phyloP scores from a whole-genome alignment of 2,888 invertebrate genomes.

The Dryococelus australis region DNA sequence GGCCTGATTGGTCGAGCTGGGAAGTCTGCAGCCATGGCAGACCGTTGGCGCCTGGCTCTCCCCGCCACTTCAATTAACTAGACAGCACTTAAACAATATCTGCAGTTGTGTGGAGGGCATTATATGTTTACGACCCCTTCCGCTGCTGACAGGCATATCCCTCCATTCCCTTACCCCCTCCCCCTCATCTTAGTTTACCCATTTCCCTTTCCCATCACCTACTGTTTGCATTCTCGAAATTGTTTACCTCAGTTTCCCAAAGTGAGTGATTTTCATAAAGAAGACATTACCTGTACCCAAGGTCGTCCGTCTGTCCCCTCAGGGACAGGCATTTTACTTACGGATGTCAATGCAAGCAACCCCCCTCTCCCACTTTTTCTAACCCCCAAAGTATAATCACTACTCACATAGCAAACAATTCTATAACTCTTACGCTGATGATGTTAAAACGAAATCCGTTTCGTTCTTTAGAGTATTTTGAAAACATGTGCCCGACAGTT shows the following conservation, averaged over 20 bases:
- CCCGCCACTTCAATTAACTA: conserved; percentile 9
- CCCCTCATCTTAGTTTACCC: too few species aligned
- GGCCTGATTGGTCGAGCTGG: background rate
- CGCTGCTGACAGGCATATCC: too few species aligned
- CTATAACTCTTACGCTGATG: background rate
- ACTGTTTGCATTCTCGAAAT: conserved; percentile 9
- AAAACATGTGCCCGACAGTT: too few species aligned
- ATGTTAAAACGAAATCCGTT: background rate
- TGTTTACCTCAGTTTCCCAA: background rate
- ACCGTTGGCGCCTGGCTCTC: background rate
- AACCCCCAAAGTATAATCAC: background rate
- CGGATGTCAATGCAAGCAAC: background rate
- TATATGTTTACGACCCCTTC: background rate
- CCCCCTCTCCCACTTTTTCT: too few species aligned
- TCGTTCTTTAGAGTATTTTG: too few species aligned
- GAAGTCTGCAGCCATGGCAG: background rate
- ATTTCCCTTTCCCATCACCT: background rate
- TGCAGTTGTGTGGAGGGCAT: conserved; percentile 1
- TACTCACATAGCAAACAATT: background rate
- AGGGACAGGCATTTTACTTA: background rate
- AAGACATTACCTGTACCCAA: background rate
- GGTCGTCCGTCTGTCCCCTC: background rate
- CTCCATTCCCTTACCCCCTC: background rate
- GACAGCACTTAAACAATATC: conserved; percentile 10
- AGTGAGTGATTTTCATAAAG: background rate